Base-by-base conservation (phyloP, 2,113 vertebrate species). In the Mastomys coucha region DNA sequence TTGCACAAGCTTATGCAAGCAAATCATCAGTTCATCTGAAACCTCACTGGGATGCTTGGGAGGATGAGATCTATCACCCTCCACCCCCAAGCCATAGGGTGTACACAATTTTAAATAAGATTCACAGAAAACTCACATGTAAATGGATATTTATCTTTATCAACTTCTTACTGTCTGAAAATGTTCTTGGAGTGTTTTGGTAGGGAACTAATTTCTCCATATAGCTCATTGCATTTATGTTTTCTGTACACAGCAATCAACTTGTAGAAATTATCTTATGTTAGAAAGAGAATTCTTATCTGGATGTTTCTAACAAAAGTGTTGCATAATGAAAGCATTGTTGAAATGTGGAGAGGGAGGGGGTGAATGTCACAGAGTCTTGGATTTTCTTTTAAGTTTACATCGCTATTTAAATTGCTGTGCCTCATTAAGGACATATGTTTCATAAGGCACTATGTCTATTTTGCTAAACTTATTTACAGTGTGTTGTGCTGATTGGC, bases 31-130 rank as follows among this genome's bases (percentile, higher is more conserved):
- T 33, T 39, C 12, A 58, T 60, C 20, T n/a, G 60, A 93, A 70
- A 22, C 11, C 10, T 73, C 22, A 28, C 5, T 42, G 73, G 17
- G 2, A 17, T 53, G 8, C 33, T 70, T 42, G 1, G 6, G 17
- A 65, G 31, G 0, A 69, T 20, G 7, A 36, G 58, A 16, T 14
- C 5, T 4, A 8, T 7, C 22, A 10, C 12, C 14, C 31, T 7
- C 20, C 4, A 60, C 10, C 13, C 7, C 2, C 8, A 2, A 42
- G 16, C 12, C 2, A 17, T 11, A 2, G 0, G 13, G 39, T 33
- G 1, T 8, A 45, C n/a, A 39, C 22, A 39, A 9, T 39, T 94
- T 89, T 65, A 75, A 67, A 24, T 82, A 73, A 63, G 33, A 31
- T 28, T 89, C 56, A 80, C 6, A 45, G 0, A 4, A 88, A 90